A percentile compares a stretch with the other conserved stretches of the same genome.
Conservation (phyloP, 2,888 invertebrate genomes). For the Coelopa pilipes region DNA sequence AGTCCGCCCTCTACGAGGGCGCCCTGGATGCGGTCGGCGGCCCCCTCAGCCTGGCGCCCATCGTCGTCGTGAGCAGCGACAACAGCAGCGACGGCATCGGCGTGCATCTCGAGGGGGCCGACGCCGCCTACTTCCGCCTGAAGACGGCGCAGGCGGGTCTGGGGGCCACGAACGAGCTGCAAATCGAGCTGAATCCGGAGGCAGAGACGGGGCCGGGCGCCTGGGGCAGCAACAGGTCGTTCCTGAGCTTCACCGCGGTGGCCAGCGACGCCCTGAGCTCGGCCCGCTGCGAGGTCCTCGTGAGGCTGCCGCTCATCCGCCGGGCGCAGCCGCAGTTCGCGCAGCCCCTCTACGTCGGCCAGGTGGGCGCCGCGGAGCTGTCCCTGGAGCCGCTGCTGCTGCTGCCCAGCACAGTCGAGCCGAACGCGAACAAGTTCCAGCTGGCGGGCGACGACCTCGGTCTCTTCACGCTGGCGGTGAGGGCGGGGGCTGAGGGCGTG, state of each 20-base stretch:
- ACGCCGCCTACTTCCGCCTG: neutral
- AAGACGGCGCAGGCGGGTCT: neutral
- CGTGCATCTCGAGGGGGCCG: neutral
- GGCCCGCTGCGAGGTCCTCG: neutral
- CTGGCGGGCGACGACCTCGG: conserved; percentile 43
- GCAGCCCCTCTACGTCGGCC: conserved; percentile 45
- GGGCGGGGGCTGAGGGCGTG: conserved; percentile 3
- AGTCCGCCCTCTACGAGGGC: neutral
- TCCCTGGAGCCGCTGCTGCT: conserved; percentile 44
- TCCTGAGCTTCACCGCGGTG: conserved; percentile 21
- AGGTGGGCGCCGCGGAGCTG: conserved; percentile 40
- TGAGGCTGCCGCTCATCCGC: neutral
- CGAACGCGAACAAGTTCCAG: conserved; percentile 37
- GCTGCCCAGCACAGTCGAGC: conserved; percentile 32
- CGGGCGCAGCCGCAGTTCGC: conserved; percentile 43
- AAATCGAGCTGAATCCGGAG: neutral
- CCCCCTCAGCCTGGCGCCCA: neutral
- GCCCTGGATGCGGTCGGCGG: neutral
- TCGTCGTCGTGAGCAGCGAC: neutral
- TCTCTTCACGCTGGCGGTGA: conserved; percentile 33
- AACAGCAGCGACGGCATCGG: neutral
- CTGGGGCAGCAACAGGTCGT: neutral
- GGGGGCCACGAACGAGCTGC: neutral
- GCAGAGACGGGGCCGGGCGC: conserved; percentile 11
- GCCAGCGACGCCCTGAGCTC: conserved; percentile 23